Conservation (phyloP, 2,797 vertebrate genomes). For the Steatocranus sp. region DNA sequence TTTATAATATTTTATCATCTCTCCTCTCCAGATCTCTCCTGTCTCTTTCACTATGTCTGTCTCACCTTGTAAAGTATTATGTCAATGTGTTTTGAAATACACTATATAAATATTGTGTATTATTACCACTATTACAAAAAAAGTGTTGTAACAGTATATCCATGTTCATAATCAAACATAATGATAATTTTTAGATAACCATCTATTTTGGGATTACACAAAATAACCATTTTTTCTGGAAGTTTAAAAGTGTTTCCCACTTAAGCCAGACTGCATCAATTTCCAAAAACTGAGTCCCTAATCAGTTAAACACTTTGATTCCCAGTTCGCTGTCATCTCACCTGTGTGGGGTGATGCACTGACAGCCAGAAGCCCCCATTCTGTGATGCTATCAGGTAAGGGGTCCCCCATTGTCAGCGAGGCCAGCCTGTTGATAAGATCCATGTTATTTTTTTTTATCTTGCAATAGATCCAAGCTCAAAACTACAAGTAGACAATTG, state of each 20-base stretch:
- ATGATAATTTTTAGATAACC: background rate
- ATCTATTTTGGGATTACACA: background rate
- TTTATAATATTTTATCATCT: background rate
- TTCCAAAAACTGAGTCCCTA: background rate
- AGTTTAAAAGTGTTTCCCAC: background rate
- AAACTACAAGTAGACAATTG: background rate
- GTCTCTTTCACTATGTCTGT: rapidly evolving
- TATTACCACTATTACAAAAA: background rate
- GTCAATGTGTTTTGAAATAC: background rate
- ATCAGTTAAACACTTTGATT: background rate
- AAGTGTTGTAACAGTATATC: background rate
- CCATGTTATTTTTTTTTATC: background rate
- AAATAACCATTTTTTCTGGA: rapidly evolving
- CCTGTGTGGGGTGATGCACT: constrained; percentile 74
- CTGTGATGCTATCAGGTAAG: constrained; percentile 80
- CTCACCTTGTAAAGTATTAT: background rate
- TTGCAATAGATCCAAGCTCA: background rate
- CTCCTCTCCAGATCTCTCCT: background rate
- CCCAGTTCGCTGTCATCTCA: constrained; percentile 3
- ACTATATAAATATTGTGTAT: background rate
- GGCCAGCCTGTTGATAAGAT: constrained; percentile 55
- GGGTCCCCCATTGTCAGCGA: background rate
- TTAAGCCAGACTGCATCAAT: background rate
- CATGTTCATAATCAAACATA: background rate
- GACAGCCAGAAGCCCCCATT: constrained; percentile 80